Conservation (phyloP, 2,888 invertebrate species). For the Cryptus armator region DNA sequence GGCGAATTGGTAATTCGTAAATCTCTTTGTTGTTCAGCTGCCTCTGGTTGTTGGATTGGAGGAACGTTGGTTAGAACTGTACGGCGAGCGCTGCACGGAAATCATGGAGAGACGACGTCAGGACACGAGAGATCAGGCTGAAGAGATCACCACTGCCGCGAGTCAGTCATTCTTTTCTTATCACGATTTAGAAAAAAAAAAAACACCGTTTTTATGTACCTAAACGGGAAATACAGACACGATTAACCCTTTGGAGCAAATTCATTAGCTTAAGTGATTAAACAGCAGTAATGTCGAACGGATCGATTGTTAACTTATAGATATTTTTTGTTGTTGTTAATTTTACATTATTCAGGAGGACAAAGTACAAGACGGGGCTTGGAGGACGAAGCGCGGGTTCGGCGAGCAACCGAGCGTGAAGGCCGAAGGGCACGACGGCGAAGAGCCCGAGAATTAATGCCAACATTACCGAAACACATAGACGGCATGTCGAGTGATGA, state of each 20-base stretch:
- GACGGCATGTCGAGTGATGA: conserved; percentile 99
- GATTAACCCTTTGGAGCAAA: too few relatives aligned
- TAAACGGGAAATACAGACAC: neutral
- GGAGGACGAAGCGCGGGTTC: conserved; percentile 90
- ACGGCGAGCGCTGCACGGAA: conserved; percentile 91
- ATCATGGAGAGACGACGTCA: conserved; percentile 94
- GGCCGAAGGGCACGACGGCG: conserved; percentile 95
- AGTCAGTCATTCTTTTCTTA: conserved; percentile 85
- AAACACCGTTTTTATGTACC: neutral
- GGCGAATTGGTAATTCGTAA: conserved; percentile 57
- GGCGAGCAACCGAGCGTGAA: conserved; percentile 96
- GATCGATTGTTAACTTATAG: neutral
- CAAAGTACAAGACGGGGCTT: conserved; percentile 84
- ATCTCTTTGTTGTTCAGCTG: conserved; percentile 86
- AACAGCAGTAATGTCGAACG: neutral
- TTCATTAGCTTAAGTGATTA: too few relatives aligned
- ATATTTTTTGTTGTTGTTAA: neutral
- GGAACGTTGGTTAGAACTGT: conserved; percentile 90
- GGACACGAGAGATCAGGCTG: conserved; percentile 97
- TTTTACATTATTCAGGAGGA: conserved; percentile 74
- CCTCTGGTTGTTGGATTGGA: conserved; percentile 92
- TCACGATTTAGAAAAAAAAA: neutral
- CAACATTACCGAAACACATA: conserved; percentile 88
- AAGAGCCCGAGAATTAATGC: conserved; percentile 90
- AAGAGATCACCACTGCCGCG: conserved; percentile 92